Evolutionary conservation across 1,140 invertebrate species (phyloP), one percentile per base, ranked within the genome.

Genomic region (Eupristina koningsbergeri): DNA sequence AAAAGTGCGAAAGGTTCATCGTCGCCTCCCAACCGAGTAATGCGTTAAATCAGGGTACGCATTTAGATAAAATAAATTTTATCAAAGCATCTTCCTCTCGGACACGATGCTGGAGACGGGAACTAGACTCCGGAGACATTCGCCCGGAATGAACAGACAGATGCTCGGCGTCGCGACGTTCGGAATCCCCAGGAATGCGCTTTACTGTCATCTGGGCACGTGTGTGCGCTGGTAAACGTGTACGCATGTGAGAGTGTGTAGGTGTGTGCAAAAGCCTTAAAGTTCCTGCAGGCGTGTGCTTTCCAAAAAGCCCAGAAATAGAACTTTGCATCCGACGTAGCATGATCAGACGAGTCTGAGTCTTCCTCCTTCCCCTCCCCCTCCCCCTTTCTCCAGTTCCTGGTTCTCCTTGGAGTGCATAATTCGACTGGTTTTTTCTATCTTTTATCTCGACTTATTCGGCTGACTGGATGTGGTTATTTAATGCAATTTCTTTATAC

Each of bases 271-370:
- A n/a, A 71, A 9, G 31, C 9, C 31, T 69, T 45, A 29, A 36
- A 64, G 53, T 41, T 78, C 61, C 64, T 34, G 9, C 19, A 22
- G 77, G 63, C 2, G 8, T 11, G n/a, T 19, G 36, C 41, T 80
- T 80, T 75, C 58, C 3, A 22, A 75, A 84, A 84, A 80, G 39
- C 47, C 83, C 71, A 80, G 71, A 74, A 84, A 84, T 84, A 84
- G 83, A 80, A 80, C 39, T 34, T 39, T 74, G 36, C 76, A 77
- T 61, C 45, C 75, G 76, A 47, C 69, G 81, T 77, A 47, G 39
- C 50, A n/a, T 50, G 58, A 83, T 83, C 81, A 29, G 58, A 74
- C 58, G 39, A 75, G 31, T 26, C 61, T 45, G 22, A 19, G 47
- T 31, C 11, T 31, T 5, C 29, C 11, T n/a, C n/a, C 15, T 64